Evolutionary conservation across 2,888 invertebrate species (phyloP), one percentile per base, ranked within the genome.

Genomic region (Cryptosula pallasiana): DNA sequence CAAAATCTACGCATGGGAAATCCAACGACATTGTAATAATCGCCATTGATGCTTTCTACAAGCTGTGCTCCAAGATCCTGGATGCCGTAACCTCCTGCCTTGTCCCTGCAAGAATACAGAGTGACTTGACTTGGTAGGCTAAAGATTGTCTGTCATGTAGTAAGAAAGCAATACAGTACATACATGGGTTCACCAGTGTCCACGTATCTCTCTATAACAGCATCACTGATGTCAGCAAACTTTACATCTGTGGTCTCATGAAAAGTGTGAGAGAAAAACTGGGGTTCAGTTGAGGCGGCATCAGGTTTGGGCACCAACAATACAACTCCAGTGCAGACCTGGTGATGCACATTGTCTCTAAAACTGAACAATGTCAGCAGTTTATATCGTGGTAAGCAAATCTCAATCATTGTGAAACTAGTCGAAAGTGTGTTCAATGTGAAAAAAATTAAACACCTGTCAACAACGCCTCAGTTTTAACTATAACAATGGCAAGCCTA

Each of bases 71-170:
- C 95, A 0, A 89, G 83, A 0, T 91, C 93, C 85, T 94, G 93
- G 71, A 95, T 91, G 0, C 93, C 95, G 83, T 95, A 96, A 0
- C 90, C 91, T n/a, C 95, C 95, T 3, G 95, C 95, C 86, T 87
- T 86, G 75, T 86, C 87, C 80, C 86, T 86, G 78, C 27, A 82
- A 80, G 54, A n/a, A n/a, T n/a, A n/a, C n/a, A n/a, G n/a, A n/a
- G n/a, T n/a, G 54, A n/a, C n/a, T n/a, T n/a, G n/a, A n/a, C n/a
- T n/a, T n/a, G n/a, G n/a, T n/a, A n/a, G 45, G 45, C 9, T 45
- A 45, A 45, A 45, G 5, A 45, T 13, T 45, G 20, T 45, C 45
- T 45, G 20, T 13, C 20, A 45, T 45, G 5, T 45, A 45, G 45
- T 45, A 20, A 45, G 45, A 20, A 5, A 45, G 20, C 45, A 20